phyloP scores from a whole-genome alignment of 2,113 vertebrate genomes.

The Globicephala melas region DNA sequence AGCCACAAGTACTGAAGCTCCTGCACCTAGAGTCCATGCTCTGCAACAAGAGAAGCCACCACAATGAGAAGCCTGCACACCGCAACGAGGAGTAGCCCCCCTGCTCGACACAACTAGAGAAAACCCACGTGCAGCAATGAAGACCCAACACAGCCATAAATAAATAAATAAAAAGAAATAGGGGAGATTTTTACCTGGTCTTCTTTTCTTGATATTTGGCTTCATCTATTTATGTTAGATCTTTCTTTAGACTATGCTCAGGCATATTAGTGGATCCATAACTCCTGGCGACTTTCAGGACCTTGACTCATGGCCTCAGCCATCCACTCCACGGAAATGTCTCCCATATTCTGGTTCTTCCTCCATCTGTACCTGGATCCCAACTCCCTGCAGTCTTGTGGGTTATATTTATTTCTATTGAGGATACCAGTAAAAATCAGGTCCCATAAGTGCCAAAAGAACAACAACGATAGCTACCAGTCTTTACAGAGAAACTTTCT shows the following conservation, averaged over 20 bases:
- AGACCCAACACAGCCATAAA: too few species aligned
- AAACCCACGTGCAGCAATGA: accelerated
- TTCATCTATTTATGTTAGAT: not conserved
- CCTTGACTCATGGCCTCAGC: not conserved
- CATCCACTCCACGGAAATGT: not conserved
- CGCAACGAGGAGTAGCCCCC: accelerated
- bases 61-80: too few species aligned
- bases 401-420: not conserved
- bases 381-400: not conserved
- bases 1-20: too few species aligned
- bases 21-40: too few species aligned
- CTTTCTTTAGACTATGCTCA: not conserved
- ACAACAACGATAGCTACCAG: not conserved
- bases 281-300: not conserved
- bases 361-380: not conserved
- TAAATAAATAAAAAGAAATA: not conserved
- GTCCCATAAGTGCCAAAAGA: not conserved
- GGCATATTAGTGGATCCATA: not conserved
- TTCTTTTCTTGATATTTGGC: not conserved
- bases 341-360: not conserved
- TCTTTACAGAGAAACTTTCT: not conserved
- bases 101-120: too few species aligned
- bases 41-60: too few species aligned
- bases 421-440: not conserved
- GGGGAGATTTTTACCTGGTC: not conserved